A percentile compares a stretch with the other conserved stretches of the same genome.
phyloP scores from a whole-genome alignment of 1,140 invertebrate species.

The Ladona fulva region DNA sequence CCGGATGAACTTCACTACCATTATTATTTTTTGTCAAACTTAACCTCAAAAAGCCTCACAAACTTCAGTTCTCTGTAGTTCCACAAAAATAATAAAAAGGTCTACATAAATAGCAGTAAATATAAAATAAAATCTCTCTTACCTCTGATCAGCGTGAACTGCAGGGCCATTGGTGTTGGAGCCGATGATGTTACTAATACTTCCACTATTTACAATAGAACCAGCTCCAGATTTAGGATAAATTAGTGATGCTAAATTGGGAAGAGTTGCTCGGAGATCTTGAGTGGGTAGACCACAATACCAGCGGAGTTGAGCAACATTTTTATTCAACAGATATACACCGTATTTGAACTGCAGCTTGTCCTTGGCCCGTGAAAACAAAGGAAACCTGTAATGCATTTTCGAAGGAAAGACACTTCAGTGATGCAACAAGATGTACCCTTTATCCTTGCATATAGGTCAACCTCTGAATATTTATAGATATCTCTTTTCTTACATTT shows the following conservation, averaged over 20 bases:
- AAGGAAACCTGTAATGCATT: constrained; percentile 54
- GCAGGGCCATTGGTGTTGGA: background rate
- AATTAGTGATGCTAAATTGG: constrained; percentile 56
- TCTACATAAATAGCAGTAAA: no score
- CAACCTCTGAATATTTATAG: no score
- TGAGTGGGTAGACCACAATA: constrained; percentile 57
- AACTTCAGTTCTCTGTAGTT: no score
- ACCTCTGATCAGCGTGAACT: background rate
- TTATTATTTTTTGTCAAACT: no score
- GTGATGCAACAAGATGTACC: no score
- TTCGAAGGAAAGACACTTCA: no score
- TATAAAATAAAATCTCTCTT: background rate
- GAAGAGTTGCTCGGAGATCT: constrained; percentile 62
- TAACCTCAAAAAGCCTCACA: no score
- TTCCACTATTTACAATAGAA: background rate
- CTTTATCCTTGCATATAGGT: no score
- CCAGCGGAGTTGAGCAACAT: constrained; percentile 72
- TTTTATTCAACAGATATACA: constrained; percentile 80
- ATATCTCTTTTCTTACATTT: no score
- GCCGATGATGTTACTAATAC: background rate
- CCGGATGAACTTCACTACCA: no score
- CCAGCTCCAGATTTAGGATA: constrained; percentile 35
- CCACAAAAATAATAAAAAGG: no score
- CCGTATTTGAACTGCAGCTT: constrained; percentile 69
- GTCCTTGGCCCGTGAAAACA: constrained; percentile 65